These are phyloP conservation scores for Sus cebifrons DNA, from an alignment of 2,797 vertebrate species.

Conservation along the genomic window DNA sequence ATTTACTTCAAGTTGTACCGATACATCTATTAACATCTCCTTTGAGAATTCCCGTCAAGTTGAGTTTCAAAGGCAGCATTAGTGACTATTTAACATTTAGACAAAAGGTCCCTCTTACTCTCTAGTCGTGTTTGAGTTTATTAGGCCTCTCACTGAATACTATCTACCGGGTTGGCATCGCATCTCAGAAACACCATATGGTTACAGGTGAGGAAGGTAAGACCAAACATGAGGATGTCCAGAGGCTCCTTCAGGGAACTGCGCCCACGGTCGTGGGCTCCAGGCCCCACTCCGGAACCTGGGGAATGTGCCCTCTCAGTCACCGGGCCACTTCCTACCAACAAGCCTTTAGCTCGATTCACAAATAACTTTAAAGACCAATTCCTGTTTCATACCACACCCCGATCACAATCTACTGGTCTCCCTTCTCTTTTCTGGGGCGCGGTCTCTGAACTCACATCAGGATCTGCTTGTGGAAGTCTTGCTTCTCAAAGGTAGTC, in stretches of 20 bases:
- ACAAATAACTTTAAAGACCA: neutral
- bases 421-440: neutral
- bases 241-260: neutral
- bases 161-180: conserved; percentile 39
- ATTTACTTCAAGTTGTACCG: conserved; percentile 10
- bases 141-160: neutral
- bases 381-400: neutral
- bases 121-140: conserved; percentile 20
- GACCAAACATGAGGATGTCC: neutral
- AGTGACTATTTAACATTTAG: conserved; percentile 48
- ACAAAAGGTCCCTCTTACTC: conserved; percentile 18
- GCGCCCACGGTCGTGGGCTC: neutral
- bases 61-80: conserved; percentile 66
- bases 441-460: neutral
- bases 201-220: neutral
- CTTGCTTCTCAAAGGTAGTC: neutral
- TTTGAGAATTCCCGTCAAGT: conserved; percentile 18
- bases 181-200: conserved; percentile 51
- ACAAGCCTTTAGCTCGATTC: neutral
- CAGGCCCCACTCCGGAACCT: neutral
- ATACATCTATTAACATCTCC: conserved; percentile 48
- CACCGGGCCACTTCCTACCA: neutral
- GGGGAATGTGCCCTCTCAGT: neutral
- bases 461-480: neutral
- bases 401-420: neutral